Conservation (phyloP, 1,140 invertebrate species). For the Myzus persicae region DNA sequence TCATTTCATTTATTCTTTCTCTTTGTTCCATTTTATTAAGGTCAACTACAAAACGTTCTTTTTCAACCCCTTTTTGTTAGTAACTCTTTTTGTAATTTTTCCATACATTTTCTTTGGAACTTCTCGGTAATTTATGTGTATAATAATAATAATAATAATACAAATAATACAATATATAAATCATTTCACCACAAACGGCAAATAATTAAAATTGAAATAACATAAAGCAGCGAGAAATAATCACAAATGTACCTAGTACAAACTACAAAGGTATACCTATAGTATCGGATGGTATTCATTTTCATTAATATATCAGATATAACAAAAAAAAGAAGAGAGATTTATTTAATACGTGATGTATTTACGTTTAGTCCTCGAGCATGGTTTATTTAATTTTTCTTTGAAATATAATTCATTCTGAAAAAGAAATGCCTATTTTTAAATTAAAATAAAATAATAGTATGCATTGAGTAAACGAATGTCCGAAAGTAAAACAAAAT, state of each 20-base stretch:
- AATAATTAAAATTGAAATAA: background rate
- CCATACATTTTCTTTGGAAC: background rate
- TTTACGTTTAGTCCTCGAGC: background rate
- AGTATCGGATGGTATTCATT: background rate
- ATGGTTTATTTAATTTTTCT: background rate
- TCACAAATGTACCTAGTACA: background rate
- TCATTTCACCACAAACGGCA: background rate
- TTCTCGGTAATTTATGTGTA: background rate
- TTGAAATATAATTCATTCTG: background rate
- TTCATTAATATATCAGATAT: background rate
- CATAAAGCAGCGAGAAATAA: slow-evolving; percentile 13
- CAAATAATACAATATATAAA: slow-evolving; percentile 12
- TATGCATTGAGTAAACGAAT: background rate
- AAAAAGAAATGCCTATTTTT: background rate
- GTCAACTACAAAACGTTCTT: background rate
- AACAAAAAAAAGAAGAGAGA: background rate
- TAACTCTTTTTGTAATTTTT: background rate
- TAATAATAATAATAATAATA: slow-evolving; percentile 1
- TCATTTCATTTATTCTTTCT: slow-evolving; percentile 6
- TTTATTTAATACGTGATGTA: background rate
- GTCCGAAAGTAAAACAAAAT: background rate
- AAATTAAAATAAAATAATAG: background rate
- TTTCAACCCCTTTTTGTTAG: background rate
- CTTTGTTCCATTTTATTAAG: slow-evolving; percentile 32
- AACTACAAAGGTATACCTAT: background rate